Evolutionary conservation across 1,140 invertebrate species (phyloP).

Genomic region (Caenorhabditis remanei): DNA sequence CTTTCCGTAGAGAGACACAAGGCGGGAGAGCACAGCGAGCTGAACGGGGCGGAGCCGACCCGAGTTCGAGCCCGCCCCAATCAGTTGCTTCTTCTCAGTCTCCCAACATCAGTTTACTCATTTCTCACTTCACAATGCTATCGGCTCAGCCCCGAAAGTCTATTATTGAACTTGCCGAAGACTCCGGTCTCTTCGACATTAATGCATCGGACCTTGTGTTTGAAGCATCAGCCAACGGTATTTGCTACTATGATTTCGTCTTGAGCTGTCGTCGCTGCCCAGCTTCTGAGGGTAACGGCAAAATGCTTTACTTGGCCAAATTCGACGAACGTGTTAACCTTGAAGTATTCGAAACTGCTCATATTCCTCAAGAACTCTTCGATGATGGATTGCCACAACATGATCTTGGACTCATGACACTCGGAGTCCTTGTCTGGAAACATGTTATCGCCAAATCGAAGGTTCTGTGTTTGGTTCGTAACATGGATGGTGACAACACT

Average conservation of each 20-base stretch:
- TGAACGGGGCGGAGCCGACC: constrained; percentile 57
- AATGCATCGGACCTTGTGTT: constrained; percentile 74
- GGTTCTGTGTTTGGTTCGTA: constrained; percentile 71
- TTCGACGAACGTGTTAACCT: constrained; percentile 72
- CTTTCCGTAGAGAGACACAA: background rate
- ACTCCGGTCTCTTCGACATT: constrained; percentile 69
- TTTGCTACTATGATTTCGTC: constrained; percentile 73
- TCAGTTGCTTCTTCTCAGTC: constrained; percentile 34
- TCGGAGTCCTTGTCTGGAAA: constrained; percentile 72
- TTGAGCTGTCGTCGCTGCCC: constrained; percentile 65
- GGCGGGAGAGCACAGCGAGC: constrained; percentile 4
- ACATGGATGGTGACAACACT: constrained; percentile 62
- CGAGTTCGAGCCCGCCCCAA: constrained; percentile 45
- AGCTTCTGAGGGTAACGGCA: constrained; percentile 56
- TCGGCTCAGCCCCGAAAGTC: constrained; percentile 65
- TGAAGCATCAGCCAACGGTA: constrained; percentile 67
- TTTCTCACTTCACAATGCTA: background rate
- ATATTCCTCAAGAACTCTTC: constrained; percentile 63
- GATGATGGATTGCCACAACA: constrained; percentile 69
- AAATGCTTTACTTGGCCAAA: constrained; percentile 70
- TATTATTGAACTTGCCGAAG: constrained; percentile 70
- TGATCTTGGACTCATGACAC: constrained; percentile 72
- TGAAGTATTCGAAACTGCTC: constrained; percentile 71
- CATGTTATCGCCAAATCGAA: constrained; percentile 66
- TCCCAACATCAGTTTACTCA: background rate